phyloP scores from a whole-genome alignment of 2,113 vertebrate species.

The Ophiodon elongatus region DNA sequence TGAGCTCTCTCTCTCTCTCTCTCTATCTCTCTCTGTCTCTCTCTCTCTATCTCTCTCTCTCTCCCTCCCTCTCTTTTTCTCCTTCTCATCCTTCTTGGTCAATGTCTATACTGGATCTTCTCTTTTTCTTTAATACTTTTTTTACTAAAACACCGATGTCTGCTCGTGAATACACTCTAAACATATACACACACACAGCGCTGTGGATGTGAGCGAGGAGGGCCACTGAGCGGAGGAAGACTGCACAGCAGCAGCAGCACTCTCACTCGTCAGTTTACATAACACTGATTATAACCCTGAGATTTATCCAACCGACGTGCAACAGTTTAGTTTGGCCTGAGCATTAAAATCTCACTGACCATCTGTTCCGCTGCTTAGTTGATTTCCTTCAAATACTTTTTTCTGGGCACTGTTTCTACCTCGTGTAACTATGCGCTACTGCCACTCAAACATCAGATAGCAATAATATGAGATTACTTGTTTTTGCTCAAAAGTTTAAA shows the following conservation, averaged over 20 bases:
- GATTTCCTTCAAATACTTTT: slow-evolving; percentile 69
- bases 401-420: slow-evolving; percentile 31
- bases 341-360: slow-evolving; percentile 78
- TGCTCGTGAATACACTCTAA: background rate
- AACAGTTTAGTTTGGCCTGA: slow-evolving; percentile 76
- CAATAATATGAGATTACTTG: background rate
- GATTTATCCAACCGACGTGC: slow-evolving; percentile 71
- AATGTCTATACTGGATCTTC: background rate
- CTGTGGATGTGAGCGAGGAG: slow-evolving; percentile 19
- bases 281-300: slow-evolving; percentile 82
- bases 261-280: slow-evolving; percentile 78
- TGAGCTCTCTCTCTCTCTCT: background rate
- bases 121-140: too few species aligned
- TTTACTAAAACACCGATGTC: background rate
- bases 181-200: slow-evolving; percentile 27
- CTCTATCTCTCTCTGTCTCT: background rate
- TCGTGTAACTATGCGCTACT: slow-evolving; percentile 7
- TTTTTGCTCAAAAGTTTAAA: background rate
- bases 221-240: slow-evolving; percentile 60
- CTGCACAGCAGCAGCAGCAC: slow-evolving; percentile 55
- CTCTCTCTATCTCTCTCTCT: background rate
- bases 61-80: background rate
- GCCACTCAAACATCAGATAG: slow-evolving; percentile 25
- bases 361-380: slow-evolving; percentile 86
- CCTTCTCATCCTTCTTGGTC: slow-evolving; percentile 13